Evolutionary conservation across 2,113 vertebrate species (phyloP).

Genomic region (Macrotus californicus): DNA sequence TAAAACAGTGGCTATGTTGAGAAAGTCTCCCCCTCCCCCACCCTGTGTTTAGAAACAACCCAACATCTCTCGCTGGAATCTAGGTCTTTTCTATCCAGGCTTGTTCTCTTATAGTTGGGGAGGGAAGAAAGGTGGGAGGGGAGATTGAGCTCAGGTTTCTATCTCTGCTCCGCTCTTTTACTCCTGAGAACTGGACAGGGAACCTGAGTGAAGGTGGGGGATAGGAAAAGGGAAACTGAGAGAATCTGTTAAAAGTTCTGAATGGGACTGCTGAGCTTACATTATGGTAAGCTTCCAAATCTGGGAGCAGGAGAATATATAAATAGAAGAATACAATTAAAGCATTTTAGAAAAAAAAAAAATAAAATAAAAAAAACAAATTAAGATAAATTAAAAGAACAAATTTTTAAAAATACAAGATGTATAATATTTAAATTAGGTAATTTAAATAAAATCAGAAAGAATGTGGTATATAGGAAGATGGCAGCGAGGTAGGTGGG

Average conservation of each 20-base stretch:
- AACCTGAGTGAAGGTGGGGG: neutral
- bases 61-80: neutral
- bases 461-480: neutral
- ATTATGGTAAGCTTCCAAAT: conserved; percentile 54
- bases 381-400: neutral
- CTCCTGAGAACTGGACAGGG: neutral
- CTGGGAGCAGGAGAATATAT: conserved; percentile 37
- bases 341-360: neutral
- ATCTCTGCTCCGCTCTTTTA: neutral
- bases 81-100: neutral
- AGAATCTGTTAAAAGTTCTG: neutral
- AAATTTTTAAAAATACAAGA: neutral
- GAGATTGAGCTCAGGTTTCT: neutral
- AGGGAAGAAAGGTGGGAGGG: neutral
- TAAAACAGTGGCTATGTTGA: neutral
- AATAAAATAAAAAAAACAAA: neutral
- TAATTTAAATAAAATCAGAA: neutral
- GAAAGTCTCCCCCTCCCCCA: conserved; percentile 24
- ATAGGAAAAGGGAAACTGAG: neutral
- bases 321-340: conserved; percentile 59
- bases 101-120: neutral
- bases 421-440: neutral
- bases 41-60: neutral
- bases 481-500: too few species aligned
- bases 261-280: conserved; percentile 33